Base-by-base conservation (phyloP, 2,888 invertebrate species). In the Trichopria drosophilae region DNA sequence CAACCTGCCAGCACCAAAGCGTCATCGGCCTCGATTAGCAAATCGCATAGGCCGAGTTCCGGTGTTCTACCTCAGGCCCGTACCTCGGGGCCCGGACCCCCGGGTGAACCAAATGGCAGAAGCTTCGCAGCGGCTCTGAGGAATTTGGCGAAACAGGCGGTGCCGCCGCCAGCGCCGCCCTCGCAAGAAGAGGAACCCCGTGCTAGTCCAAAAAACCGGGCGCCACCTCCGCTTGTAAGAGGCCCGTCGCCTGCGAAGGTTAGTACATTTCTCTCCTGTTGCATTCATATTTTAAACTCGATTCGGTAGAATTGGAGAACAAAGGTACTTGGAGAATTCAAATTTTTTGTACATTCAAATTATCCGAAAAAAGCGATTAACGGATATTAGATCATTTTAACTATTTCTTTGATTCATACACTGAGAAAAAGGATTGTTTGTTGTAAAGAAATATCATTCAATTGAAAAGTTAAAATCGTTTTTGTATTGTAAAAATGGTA, bases 41-140 rank as follows among this genome's bases (percentile, higher is more conserved):
- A 73, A 57, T 71, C 72, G 50, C 73, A 73, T 65, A 67, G 73
- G 63, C 68, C 73, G 45, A 73, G 70, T 66, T 65, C 71, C 58
- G 72, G 70, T 48, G 72, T 72, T 54, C 62, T 72, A 69, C 72
- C 73, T 58, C 72, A 73, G 64, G 68, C 72, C 61, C 73, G 73
- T 51, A 71, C 72, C 43, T 68, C 73, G 29, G 77, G 77, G 41
- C 77, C 78, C 28, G 76, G 77, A 49, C 77, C 78, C 24, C 78
- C 77, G 58, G 67, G 72, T 40, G 73, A 66, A 57, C 75, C 68
- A 53, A 73, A 68, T 51, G 73, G 72, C 55, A 66, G 77, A 40
- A 92, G 93, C 51, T 94, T 94, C 80, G 93, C 94, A 43, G 93
- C 93, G 36, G 94, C 94, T 18, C 80, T 95, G 43, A 83, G 94